A percentile compares a stretch with the other conserved stretches of the same genome.
Conservation (phyloP, 2,888 invertebrate species). For the Andrena praecox region DNA sequence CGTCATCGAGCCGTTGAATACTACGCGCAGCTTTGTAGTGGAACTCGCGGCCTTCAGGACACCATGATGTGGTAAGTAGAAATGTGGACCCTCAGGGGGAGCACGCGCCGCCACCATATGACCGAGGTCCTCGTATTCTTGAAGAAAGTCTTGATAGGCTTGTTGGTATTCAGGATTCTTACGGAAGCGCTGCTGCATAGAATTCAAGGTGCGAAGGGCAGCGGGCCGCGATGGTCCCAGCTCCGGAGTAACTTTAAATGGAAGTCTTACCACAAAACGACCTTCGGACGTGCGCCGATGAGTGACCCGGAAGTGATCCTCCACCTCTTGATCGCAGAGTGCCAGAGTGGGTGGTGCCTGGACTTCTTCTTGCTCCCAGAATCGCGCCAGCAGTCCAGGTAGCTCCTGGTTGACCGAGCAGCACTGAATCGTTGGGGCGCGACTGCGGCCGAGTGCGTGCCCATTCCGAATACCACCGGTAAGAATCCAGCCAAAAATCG, state of each 20-base stretch:
- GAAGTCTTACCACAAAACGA: constrained; percentile 1
- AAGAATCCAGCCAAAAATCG: background rate
- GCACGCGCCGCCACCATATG: background rate
- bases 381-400: background rate
- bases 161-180: background rate
- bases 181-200: background rate
- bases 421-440: background rate
- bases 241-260: background rate
- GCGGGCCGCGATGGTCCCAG: background rate
- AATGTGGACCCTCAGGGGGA: too few species aligned
- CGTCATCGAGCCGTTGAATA: background rate
- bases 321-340: background rate
- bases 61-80: constrained; percentile 13
- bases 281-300: background rate
- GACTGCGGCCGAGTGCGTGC: fast-evolving
- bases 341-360: background rate
- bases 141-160: background rate
- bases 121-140: background rate
- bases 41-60: background rate
- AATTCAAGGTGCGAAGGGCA: background rate
- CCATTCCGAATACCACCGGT: background rate
- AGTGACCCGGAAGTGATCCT: background rate
- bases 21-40: constrained; percentile 1
- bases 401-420: background rate
- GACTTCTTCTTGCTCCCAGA: constrained; percentile 19